phyloP scores from a whole-genome alignment of 2,888 invertebrate species.

The Cantharis flavilabris region DNA sequence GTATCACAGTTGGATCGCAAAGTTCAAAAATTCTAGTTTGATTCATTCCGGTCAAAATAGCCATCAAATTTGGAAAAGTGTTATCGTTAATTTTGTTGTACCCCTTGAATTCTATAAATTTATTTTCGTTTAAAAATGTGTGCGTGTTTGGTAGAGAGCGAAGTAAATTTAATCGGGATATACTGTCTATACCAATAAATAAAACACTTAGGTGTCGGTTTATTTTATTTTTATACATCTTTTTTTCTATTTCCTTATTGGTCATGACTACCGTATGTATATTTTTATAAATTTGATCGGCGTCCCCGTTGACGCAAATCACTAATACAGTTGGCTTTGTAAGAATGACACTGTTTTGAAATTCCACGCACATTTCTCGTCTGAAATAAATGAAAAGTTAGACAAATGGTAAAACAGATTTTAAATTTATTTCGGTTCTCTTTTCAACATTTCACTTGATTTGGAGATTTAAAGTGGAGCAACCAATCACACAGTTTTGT shows the following conservation, averaged over 20 bases:
- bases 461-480: background rate
- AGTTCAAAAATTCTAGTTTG: conserved; percentile 54
- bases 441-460: background rate
- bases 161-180: conserved; percentile 78
- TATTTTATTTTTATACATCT: conserved; percentile 36
- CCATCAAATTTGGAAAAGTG: conserved; percentile 88
- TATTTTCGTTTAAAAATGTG: conserved; percentile 64
- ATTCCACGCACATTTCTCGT: background rate
- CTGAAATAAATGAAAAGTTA: background rate
- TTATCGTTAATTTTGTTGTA: conserved; percentile 80
- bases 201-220: conserved; percentile 66
- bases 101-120: conserved; percentile 48
- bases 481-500: too few relatives aligned
- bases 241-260: conserved; percentile 57
- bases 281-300: conserved; percentile 56
- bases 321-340: background rate
- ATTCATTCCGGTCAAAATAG: conserved; percentile 73
- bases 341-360: background rate
- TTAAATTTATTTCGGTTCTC: background rate
- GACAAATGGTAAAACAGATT: too few relatives aligned
- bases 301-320: background rate
- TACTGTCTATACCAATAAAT: conserved; percentile 82
- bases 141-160: conserved; percentile 77
- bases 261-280: conserved; percentile 61
- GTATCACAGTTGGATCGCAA: conserved; percentile 57